Conservation (phyloP, 2,797 vertebrate species). For the Syngnathus rostellatus region DNA sequence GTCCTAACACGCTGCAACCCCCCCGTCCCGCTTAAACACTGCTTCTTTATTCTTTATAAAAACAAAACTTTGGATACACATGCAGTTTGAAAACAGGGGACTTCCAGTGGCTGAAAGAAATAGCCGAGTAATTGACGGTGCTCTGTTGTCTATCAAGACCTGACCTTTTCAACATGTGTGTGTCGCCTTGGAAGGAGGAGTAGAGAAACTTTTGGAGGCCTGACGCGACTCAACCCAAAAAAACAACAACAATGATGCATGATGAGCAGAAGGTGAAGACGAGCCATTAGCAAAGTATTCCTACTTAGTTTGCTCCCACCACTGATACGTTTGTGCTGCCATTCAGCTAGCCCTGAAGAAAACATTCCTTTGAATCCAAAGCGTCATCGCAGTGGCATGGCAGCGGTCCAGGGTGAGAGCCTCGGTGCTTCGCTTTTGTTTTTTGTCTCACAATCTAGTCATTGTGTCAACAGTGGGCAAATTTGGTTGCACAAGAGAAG, state of each 20-base stretch:
- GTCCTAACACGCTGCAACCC: constrained; percentile 56
- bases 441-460: neutral
- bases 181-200: constrained; percentile 43
- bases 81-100: constrained; percentile 53
- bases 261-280: too few species aligned
- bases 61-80: constrained; percentile 33
- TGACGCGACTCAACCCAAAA: constrained; percentile 37
- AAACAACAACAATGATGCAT: constrained; percentile 43
- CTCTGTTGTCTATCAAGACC: constrained; percentile 73
- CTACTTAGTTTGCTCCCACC: too few species aligned
- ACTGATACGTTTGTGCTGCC: too few species aligned
- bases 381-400: neutral
- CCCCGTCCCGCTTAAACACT: constrained; percentile 61
- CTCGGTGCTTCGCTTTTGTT: neutral
- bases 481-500: neutral
- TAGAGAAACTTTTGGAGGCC: constrained; percentile 66
- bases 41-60: constrained; percentile 68
- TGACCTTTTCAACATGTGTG: constrained; percentile 69
- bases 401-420: neutral
- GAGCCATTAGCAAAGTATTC: too few species aligned
- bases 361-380: neutral
- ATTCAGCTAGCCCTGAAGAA: neutral
- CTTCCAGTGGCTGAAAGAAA: constrained; percentile 64
- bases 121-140: constrained; percentile 67
- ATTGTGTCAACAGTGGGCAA: constrained; percentile 1